phyloP scores from a whole-genome alignment of 2,888 invertebrate species.

The Mermis nigrescens region DNA sequence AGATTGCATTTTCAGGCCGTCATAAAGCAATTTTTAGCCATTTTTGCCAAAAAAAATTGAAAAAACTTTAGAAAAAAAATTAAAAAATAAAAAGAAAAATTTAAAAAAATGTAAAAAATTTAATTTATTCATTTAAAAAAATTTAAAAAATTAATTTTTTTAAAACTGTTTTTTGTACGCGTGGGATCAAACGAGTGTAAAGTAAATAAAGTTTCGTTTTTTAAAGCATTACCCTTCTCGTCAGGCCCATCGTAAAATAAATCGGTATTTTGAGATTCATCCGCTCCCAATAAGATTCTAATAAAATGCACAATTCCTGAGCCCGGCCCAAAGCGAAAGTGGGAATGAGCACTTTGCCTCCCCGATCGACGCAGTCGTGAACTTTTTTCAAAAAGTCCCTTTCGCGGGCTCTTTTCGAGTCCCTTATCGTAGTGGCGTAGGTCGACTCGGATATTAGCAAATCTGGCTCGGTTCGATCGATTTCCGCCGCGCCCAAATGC shows the following conservation, averaged over 20 bases:
- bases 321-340: constrained; percentile 95
- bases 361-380: constrained; percentile 87
- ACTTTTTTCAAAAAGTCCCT: constrained; percentile 84
- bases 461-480: constrained; percentile 90
- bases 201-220: neutral
- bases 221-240: constrained; percentile 52
- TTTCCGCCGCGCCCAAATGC: constrained; percentile 95
- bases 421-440: constrained; percentile 93
- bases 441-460: constrained; percentile 91
- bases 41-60: no score
- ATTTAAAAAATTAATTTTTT: no score
- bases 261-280: constrained; percentile 96
- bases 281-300: constrained; percentile 98
- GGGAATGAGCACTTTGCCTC: constrained; percentile 90
- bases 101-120: no score
- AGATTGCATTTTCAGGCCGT: no score
- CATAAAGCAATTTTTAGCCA: no score
- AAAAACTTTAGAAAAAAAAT: no score
- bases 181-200: neutral
- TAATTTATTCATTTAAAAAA: no score
- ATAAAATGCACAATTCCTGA: constrained; percentile 87
- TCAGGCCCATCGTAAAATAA: constrained; percentile 87
- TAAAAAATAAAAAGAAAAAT: no score
- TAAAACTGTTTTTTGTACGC: neutral
- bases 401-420: constrained; percentile 89